phyloP scores from a whole-genome alignment of 2,888 invertebrate species.

The Torymus tubicola region DNA sequence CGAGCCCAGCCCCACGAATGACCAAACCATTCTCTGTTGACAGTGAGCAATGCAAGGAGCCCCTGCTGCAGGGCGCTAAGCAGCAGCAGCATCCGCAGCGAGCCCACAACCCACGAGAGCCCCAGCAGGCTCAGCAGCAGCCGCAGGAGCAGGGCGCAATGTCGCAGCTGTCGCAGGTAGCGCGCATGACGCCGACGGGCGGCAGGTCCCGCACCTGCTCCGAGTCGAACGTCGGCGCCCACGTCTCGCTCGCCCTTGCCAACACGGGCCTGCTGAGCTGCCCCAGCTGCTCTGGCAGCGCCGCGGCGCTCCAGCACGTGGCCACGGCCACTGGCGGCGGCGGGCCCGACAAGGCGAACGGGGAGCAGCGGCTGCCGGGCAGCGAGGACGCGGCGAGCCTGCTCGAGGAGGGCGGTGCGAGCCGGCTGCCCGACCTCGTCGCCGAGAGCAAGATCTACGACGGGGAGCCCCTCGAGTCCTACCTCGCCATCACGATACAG shows the following conservation, averaged over 20 bases:
- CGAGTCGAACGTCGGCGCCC: slow-evolving; percentile 63
- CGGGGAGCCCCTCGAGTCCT: slow-evolving; percentile 78
- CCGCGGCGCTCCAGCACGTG: slow-evolving; percentile 60
- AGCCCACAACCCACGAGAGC: slow-evolving; percentile 7
- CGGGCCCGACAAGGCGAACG: slow-evolving; percentile 36
- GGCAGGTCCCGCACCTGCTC: slow-evolving; percentile 72
- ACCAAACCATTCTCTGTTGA: slow-evolving; percentile 20
- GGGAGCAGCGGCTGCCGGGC: slow-evolving; percentile 52
- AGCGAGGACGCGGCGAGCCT: slow-evolving; percentile 64
- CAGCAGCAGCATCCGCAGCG: slow-evolving; percentile 54
- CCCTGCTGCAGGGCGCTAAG: slow-evolving; percentile 67
- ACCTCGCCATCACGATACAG: slow-evolving; percentile 81
- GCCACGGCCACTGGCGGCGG: slow-evolving; percentile 34
- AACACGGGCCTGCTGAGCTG: slow-evolving; percentile 48
- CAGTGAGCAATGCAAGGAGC: slow-evolving; percentile 75
- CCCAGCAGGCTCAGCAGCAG: slow-evolving; percentile 48
- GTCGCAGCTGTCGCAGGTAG: slow-evolving; percentile 46
- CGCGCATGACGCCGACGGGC: slow-evolving; percentile 72
- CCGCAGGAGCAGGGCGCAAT: slow-evolving; percentile 58
- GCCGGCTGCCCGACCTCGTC: slow-evolving; percentile 79
- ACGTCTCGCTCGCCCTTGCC: slow-evolving; percentile 47
- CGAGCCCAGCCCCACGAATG: too few relatives aligned
- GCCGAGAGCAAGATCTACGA: slow-evolving; percentile 74
- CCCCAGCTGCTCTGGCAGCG: slow-evolving; percentile 56
- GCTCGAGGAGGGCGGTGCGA: slow-evolving; percentile 66